Conservation (phyloP, 2,113 vertebrate species). For the Brachirus orientalis region DNA sequence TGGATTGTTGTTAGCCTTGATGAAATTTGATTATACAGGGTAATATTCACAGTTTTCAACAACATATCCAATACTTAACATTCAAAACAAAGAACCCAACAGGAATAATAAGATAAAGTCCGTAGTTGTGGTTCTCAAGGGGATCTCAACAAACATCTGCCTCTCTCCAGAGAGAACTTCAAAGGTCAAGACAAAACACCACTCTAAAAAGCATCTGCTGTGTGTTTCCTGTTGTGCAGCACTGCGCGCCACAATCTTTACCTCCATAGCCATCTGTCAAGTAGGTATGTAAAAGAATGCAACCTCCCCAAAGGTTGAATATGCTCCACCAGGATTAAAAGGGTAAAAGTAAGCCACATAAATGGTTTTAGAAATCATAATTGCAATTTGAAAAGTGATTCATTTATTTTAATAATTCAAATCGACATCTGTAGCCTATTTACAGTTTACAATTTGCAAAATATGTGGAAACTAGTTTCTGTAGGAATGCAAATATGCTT, state of each 20-base stretch:
- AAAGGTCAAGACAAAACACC: constrained; percentile 43
- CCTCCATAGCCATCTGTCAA: constrained; percentile 5
- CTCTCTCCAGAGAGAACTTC: constrained; percentile 8
- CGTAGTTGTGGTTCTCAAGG: neutral
- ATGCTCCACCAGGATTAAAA: neutral
- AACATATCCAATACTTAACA: neutral
- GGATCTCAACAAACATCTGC: constrained; percentile 16
- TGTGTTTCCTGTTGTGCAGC: constrained; percentile 14
- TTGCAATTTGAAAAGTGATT: too few species aligned
- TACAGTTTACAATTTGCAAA: too few species aligned
- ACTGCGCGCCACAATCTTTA: constrained; percentile 2
- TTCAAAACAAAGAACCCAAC: neutral
- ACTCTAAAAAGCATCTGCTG: constrained; percentile 35
- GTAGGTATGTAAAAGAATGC: neutral
- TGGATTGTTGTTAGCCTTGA: too few species aligned
- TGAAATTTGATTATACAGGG: too few species aligned
- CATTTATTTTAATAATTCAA: too few species aligned
- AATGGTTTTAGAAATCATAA: too few species aligned
- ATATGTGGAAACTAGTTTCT: too few species aligned
- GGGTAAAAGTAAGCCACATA: neutral
- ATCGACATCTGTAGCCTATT: too few species aligned
- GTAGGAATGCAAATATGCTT: too few species aligned
- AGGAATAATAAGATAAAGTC: neutral
- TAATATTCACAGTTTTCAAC: neutral
- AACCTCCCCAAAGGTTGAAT: neutral